Evolutionary conservation across 1,140 invertebrate species (phyloP), one percentile per base, ranked within the genome.

Genomic region (Bemisia tabaci): DNA sequence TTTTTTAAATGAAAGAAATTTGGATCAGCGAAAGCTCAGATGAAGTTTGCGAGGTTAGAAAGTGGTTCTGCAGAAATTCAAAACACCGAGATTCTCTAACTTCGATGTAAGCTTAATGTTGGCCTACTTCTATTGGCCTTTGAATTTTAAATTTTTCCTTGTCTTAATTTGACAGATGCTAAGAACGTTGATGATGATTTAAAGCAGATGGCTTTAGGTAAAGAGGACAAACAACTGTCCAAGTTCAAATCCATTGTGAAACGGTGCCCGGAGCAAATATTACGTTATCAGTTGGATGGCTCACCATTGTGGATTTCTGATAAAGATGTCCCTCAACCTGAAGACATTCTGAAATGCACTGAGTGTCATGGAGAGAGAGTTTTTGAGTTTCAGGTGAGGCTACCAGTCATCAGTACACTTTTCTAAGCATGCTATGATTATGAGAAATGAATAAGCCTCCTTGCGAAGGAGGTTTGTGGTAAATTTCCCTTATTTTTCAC

Each of bases 351-450:
- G 24, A 79, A 81, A 24, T 98, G 94, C 77, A 76, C 82, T 63
- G 75, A 83, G 67, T 98, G 95, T 79, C 82, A 83, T 66, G 79
- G 80, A 22, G 78, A 82, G 68, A 84, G 94, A 70, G 81, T 87
- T 70, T 97, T 95, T 83, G 95, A 98, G 80, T 95, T 95, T 81
- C 91, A 95, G 81, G 87, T 92, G 76, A 69, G 26, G n/a, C n/a
- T n/a, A n/a, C n/a, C n/a, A n/a, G n/a, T n/a, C n/a, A n/a, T n/a
- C n/a, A n/a, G n/a, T n/a, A n/a, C n/a, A n/a, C n/a, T n/a, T n/a
- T n/a, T n/a, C n/a, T n/a, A n/a, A n/a, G n/a, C n/a, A n/a, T n/a
- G n/a, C n/a, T n/a, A n/a, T n/a, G n/a, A n/a, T n/a, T n/a, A n/a
- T n/a, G n/a, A n/a, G n/a, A n/a, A n/a, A n/a, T n/a, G n/a, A n/a